These are phyloP conservation scores for Eristalis intricaria DNA, from an alignment of 2,888 invertebrate species.

Conservation along the genomic window DNA sequence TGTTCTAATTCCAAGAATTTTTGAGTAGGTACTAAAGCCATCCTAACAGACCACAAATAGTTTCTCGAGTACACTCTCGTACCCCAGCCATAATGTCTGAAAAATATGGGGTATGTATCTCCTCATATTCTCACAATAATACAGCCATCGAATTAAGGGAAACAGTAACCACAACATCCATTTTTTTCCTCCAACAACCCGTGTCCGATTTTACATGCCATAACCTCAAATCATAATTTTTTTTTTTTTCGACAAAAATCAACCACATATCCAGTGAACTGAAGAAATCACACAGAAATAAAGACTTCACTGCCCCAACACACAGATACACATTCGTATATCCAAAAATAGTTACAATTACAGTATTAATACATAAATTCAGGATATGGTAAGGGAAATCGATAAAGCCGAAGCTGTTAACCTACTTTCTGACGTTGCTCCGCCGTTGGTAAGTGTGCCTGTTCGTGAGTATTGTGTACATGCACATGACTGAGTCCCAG, in stretches of 20 bases:
- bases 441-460: conserved; percentile 38
- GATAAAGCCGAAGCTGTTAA: conserved; percentile 72
- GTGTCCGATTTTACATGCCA: conserved; percentile 37
- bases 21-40: too few relatives aligned
- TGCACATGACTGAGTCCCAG: neutral
- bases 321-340: conserved; percentile 14
- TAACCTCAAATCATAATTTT: conserved; percentile 23
- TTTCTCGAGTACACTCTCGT: neutral
- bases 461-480: conserved; percentile 22
- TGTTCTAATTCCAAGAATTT: too few relatives aligned
- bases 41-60: too few relatives aligned
- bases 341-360: conserved; percentile 27
- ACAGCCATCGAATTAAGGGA: neutral
- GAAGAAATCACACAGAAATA: conserved; percentile 51
- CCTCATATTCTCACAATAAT: neutral
- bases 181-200: neutral
- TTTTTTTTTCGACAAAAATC: neutral
- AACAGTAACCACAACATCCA: neutral
- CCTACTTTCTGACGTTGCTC: conserved; percentile 62
- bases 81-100: neutral
- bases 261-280: conserved; percentile 13
- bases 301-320: conserved; percentile 15
- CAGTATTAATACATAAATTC: conserved; percentile 48
- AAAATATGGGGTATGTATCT: neutral
- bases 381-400: conserved; percentile 66